Percentiles rank a stretch among this genome's conserved stretches.
These are phyloP conservation scores for Notospermus geniculatus DNA, from an alignment of 1,140 invertebrate species.

Conservation along the genomic window DNA sequence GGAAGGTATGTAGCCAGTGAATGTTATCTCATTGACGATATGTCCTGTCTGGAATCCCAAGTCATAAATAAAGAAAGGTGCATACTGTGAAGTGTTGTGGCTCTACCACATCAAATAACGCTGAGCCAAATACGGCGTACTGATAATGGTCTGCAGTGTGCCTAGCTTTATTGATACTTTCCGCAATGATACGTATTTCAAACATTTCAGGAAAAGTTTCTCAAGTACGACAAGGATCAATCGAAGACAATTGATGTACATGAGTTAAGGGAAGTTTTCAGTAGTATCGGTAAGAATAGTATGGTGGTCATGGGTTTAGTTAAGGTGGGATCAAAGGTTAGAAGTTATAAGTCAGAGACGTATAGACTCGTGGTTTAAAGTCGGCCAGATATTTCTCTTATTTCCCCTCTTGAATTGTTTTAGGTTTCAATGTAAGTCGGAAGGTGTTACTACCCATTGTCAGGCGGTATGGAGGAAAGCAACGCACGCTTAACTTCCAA, in stretches of 20 bases:
- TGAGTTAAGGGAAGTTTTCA: conserved; percentile 34
- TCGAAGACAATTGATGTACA: conserved; percentile 31
- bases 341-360: background rate
- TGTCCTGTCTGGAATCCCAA: no score
- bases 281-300: conserved; percentile 29
- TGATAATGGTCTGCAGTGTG: no score
- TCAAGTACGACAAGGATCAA: conserved; percentile 35
- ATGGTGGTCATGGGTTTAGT: background rate
- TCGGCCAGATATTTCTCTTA: background rate
- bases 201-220: conserved; percentile 32
- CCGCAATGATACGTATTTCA: no score
- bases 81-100: no score
- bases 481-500: conserved; percentile 27
- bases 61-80: no score
- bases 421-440: conserved; percentile 35
- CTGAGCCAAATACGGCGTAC: no score
- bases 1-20: conserved; percentile 25
- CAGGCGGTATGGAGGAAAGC: conserved; percentile 36
- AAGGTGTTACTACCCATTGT: conserved; percentile 35
- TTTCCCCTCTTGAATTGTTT: conserved; percentile 4
- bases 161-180: no score
- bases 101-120: no score
- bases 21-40: no score
- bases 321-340: background rate
- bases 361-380: background rate